phyloP scores from a whole-genome alignment of 2,888 invertebrate species.

The Molanna angustata region DNA sequence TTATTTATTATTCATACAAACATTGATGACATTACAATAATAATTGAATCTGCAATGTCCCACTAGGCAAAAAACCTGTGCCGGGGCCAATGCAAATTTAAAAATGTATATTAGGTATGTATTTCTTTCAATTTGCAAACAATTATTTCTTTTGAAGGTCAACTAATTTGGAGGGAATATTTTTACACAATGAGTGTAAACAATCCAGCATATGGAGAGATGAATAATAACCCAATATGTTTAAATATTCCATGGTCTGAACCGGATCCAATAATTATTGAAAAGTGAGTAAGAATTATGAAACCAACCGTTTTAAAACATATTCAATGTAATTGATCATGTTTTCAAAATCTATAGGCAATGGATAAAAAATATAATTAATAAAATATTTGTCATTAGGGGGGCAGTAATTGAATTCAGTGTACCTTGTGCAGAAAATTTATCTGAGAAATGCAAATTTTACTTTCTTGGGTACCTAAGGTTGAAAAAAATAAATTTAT shows the following conservation, averaged over 20 bases:
- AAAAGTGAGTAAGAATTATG: constrained; percentile 46
- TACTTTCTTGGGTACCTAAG: no score
- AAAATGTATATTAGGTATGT: background rate
- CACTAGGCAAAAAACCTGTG: background rate
- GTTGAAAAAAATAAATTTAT: no score
- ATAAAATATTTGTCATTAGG: no score
- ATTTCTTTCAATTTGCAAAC: background rate
- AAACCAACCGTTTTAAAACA: no score
- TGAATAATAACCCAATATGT: constrained; percentile 69
- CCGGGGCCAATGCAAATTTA: background rate
- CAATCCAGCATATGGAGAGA: constrained; percentile 65
- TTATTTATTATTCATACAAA: no score
- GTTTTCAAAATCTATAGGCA: no score
- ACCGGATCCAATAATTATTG: constrained; percentile 50
- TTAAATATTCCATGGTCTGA: constrained; percentile 67
- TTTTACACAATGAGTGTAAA: constrained; percentile 77
- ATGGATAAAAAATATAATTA: no score
- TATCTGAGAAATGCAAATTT: no score
- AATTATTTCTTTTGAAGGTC: constrained; percentile 48
- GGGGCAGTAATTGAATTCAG: no score
- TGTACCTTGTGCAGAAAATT: no score
- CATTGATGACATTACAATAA: background rate
- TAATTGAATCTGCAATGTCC: background rate
- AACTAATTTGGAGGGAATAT: constrained; percentile 74
- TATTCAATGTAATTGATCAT: no score